These are phyloP conservation scores for Pentamera pediparva DNA, from an alignment of 53 echinoderm and acorn worm genomes.

Conservation along the genomic window DNA sequence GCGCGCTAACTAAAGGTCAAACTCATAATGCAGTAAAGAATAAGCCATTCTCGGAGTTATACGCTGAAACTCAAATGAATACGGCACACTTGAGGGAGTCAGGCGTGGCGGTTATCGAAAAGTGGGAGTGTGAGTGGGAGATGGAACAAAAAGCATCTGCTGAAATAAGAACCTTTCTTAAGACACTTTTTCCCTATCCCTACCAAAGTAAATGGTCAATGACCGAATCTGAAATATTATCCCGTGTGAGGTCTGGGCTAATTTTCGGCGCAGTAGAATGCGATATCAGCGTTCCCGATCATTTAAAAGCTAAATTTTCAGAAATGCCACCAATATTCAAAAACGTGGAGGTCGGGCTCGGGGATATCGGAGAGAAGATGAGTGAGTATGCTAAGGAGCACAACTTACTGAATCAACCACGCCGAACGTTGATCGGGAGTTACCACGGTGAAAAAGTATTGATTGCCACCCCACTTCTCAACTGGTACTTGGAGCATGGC, in stretches of 20 bases:
- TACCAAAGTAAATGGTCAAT: not conserved
- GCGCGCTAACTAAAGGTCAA: too few species aligned
- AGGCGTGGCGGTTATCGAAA: constrained; percentile 15
- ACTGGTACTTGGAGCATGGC: constrained; percentile 47
- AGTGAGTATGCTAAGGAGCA: constrained; percentile 5
- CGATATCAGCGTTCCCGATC: constrained; percentile 27
- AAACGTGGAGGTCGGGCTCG: constrained; percentile 17
- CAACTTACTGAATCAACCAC: constrained; percentile 29
- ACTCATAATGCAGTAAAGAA: too few species aligned
- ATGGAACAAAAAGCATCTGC: too few species aligned
- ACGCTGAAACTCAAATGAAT: not conserved
- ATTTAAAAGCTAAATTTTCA: constrained; percentile 17
- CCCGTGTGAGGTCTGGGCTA: not conserved
- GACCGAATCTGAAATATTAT: not conserved
- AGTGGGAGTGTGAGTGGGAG: constrained; percentile 40
- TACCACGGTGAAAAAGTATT: constrained; percentile 32
- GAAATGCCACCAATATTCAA: constrained; percentile 58
- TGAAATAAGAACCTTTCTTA: too few species aligned
- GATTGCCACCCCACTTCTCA: constrained; percentile 36
- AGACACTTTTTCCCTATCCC: too few species aligned
- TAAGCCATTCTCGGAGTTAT: not conserved
- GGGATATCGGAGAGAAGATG: constrained; percentile 50
- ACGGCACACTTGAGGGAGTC: not conserved
- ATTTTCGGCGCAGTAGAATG: constrained; percentile 28
- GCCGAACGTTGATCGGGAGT: constrained; percentile 35